Evolutionary conservation across 2,113 vertebrate species (phyloP), one percentile per base, ranked within the genome.

Genomic region (Paramormyrops kingsleyae): DNA sequence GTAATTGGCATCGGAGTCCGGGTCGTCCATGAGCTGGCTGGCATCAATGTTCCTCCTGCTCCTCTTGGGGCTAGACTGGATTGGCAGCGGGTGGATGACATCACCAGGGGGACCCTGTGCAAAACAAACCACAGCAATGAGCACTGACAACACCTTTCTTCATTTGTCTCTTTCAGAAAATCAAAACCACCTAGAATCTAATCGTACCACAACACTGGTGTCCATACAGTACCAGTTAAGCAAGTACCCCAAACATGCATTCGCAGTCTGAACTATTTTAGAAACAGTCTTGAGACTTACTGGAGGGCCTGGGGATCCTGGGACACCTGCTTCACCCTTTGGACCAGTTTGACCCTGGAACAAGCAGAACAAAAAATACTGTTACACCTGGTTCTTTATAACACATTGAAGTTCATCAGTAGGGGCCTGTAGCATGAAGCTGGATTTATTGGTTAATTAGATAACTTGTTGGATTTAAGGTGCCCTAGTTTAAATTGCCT

Each of bases 311-410:
- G 98, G 98, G 10, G 95, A 96, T 1, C 99, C 99, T 8, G 95
- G 95, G 53, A 97, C 95, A 13, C 99, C 99, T 0, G 91, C 90
- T 94, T 99, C 98, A 91, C 98, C 99, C 94, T 97, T 97, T 0
- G 97, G 96, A 94, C 99, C 99, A 4, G 97, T 97, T 27, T 96
- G 96, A 93, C 97, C 97, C 97, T 97, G 89, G 0, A n/a, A 31
- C 2, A 24, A 2, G 80, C 17, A 59, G 35, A 44, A 50, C 35
- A 89, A 27, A 19, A 53, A 56, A 62, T 42, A n/a, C 31, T 17
- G 35, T 59, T n/a, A 66, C 4, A 50, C 24, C 12, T 62, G 3
- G 21, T 44, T 6, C 21, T 46, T n/a, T 44, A 47, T 19, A 47
- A n/a, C 39, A 83, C 42, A 24, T 83, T 24, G 47, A 24, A 46